Evolutionary conservation across 2,113 vertebrate species (phyloP), one percentile per base, ranked within the genome.

Genomic region (Corvus cornix): DNA sequence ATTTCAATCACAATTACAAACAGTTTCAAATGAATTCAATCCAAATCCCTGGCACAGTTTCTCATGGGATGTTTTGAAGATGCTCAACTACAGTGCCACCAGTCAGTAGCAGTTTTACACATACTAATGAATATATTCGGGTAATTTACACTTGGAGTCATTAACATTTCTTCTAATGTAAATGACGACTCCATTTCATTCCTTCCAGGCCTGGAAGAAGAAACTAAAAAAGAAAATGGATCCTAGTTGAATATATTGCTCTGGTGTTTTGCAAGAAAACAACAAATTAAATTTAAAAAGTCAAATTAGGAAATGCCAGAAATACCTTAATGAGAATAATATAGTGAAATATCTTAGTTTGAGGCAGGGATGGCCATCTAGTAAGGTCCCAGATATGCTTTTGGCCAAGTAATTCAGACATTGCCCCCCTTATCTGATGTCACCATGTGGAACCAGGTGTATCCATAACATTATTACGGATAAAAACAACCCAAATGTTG

Each of bases 131-230:
- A 93, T 60, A 76, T 31, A 93, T 80, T 88, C 46, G 19, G 41
- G 23, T 90, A 76, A 85, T 94, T 95, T 88, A 94, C 58, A 89
- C 78, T 56, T 64, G 17, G 28, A 78, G 20, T 83, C 78, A 76
- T 93, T 82, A 93, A 72, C 62, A 84, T 87, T 75, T 75, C 52
- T 56, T 69, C 48, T 76, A 82, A 83, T 26, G 63, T 17, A 43
- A 68, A 89, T 58, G 67, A 18, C 0, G 3, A 44, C 52, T 72
- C 77, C 19, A 58, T 89, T 96, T 87, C 77, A 63, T 52, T 70
- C 33, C 22, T 62, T 68, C 27, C 67, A 94, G 24, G 24, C 44
- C 48, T 75, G 52, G 52, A 84, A 87, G 41, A 63, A 91, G 14
- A 69, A 83, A 59, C 46, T 35, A 51, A 67, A 80, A 90, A 76